Percentiles rank a stretch among this genome's conserved stretches.
These are phyloP conservation scores for Sceliomorpha sp. DNA, from an alignment of 2,888 invertebrate genomes.

Conservation along the genomic window DNA sequence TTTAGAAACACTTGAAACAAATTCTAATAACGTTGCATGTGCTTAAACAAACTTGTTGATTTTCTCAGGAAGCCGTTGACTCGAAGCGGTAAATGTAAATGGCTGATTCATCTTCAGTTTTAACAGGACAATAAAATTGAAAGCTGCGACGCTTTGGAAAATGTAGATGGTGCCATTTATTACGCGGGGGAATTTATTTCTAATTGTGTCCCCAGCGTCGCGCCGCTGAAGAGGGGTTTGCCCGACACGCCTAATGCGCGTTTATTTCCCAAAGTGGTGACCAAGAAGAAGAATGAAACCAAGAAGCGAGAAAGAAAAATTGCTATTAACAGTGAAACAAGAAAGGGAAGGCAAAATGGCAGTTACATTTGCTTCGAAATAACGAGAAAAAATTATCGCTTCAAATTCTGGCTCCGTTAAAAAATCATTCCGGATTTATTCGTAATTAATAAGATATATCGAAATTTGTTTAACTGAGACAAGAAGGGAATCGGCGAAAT, in stretches of 20 bases:
- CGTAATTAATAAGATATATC: too few species aligned
- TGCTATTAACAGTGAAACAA: conserved; percentile 12
- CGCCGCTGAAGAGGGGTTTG: conserved; percentile 42
- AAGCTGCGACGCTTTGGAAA: conserved; percentile 25
- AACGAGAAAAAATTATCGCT: not conserved
- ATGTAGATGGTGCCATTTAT: conserved; percentile 36
- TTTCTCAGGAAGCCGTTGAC: conserved; percentile 16
- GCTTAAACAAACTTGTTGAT: conserved; percentile 42
- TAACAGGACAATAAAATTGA: conserved; percentile 26
- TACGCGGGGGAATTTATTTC: conserved; percentile 57
- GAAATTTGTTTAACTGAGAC: too few species aligned
- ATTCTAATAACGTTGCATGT: too few species aligned
- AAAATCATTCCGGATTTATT: too few species aligned
- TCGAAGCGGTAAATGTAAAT: conserved; percentile 26
- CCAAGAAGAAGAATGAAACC: conserved; percentile 48
- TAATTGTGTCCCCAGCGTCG: conserved; percentile 57
- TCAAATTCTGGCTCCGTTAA: too few species aligned
- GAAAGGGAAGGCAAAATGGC: not conserved
- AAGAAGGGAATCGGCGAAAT: too few species aligned
- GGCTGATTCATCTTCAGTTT: conserved; percentile 16
- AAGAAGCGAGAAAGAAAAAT: conserved; percentile 30
- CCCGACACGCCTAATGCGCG: conserved; percentile 52
- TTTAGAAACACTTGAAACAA: too few species aligned
- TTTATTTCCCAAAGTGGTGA: conserved; percentile 52
- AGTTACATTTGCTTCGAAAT: not conserved